phyloP scores from a whole-genome alignment of 2,797 vertebrate genomes.

The Schizopygopsis pylzovi region DNA sequence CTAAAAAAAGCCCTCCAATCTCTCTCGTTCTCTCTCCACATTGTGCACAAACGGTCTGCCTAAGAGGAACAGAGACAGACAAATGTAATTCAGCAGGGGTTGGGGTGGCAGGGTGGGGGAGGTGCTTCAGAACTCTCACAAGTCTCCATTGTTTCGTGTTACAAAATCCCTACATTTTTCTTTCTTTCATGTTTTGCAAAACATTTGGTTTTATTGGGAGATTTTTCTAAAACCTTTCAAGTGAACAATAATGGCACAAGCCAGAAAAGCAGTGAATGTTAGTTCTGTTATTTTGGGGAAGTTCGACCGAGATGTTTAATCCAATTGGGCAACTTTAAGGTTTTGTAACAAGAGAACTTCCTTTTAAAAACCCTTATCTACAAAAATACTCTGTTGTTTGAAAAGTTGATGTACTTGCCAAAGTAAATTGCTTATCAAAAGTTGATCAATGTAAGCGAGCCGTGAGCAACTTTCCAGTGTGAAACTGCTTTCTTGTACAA shows the following conservation, averaged over 20 bases:
- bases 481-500: conserved; percentile 27
- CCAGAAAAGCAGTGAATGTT: background rate
- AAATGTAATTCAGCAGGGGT: conserved; percentile 18
- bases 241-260: background rate
- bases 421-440: background rate
- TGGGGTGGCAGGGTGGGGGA: background rate
- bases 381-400: background rate
- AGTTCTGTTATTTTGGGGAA: background rate
- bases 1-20: conserved; percentile 31
- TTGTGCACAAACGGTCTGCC: background rate
- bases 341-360: background rate
- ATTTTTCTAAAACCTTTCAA: background rate
- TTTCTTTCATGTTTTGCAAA: background rate
- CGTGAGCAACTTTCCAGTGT: background rate
- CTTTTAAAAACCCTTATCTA: background rate
- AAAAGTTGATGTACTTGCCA: background rate
- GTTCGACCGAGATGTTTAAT: background rate
- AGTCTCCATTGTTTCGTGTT: conserved; percentile 16
- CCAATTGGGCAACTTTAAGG: background rate
- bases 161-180: background rate
- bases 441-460: background rate
- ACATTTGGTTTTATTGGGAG: background rate
- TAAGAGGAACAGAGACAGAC: conserved; percentile 18
- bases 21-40: background rate
- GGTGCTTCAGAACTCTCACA: background rate